phyloP scores from a whole-genome alignment of 92 coral and sea anemone genomes.

The Phenganax subtilis region DNA sequence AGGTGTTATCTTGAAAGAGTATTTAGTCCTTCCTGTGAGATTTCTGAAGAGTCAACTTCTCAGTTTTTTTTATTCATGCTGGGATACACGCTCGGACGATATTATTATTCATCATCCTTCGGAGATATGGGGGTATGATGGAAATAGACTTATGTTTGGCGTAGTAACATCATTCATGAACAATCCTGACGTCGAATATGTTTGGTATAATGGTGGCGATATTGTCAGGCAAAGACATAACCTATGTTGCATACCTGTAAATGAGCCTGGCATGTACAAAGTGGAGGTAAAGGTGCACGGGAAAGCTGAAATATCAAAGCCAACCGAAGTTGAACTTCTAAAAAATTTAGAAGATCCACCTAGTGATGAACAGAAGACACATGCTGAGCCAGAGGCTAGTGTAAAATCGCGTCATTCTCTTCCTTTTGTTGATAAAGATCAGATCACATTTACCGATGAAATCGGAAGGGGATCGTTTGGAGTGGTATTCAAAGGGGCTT shows the following conservation, averaged over 20 bases:
- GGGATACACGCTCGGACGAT: conserved; percentile 1
- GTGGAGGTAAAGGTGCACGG: conserved; percentile 46
- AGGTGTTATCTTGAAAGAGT: conserved; percentile 26
- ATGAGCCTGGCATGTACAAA: conserved; percentile 39
- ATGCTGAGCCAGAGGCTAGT: conserved; percentile 16
- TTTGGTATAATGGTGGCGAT: conserved; percentile 46
- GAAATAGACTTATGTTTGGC: conserved; percentile 41
- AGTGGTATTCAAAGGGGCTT: conserved; percentile 50
- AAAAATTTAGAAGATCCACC: neutral
- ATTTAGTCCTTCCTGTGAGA: conserved; percentile 16
- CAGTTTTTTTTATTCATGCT: neutral
- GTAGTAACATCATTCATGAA: conserved; percentile 55
- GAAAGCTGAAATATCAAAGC: conserved; percentile 27
- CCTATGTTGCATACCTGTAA: conserved; percentile 35
- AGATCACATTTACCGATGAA: conserved; percentile 50
- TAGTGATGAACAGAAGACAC: neutral
- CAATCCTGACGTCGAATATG: conserved; percentile 21
- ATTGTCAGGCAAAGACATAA: conserved; percentile 37
- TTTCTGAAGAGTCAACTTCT: conserved; percentile 13
- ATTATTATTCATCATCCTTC: conserved; percentile 55
- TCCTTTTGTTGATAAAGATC: conserved; percentile 49
- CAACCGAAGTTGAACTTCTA: conserved; percentile 27
- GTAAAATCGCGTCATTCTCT: conserved; percentile 16
- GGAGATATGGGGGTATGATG: conserved; percentile 66
- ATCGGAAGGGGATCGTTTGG: conserved; percentile 62